phyloP scores from a whole-genome alignment of 1,140 invertebrate species.

The Neodiprion virginianus region DNA sequence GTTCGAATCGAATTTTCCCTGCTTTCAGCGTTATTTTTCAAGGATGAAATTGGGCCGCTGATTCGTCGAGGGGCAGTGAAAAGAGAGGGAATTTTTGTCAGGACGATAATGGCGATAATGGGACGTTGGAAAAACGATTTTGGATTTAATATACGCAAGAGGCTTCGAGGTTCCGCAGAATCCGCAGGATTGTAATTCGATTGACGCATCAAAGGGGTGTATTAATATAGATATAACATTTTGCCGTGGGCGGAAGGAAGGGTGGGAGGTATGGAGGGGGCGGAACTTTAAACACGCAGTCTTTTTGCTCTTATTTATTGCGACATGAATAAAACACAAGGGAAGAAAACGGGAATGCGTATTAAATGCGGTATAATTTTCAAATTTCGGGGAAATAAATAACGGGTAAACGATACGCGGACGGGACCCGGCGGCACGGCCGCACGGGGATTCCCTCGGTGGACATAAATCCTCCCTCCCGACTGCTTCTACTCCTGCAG shows the following conservation, averaged over 20 bases:
- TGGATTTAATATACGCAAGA: neutral
- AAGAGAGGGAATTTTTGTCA: neutral
- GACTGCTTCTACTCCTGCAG: neutral
- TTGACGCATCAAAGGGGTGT: too few species aligned
- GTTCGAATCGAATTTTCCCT: too few species aligned
- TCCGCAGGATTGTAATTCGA: too few species aligned
- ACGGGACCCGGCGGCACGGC: conserved; percentile 32
- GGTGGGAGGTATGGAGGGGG: neutral
- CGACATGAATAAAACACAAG: conserved; percentile 59
- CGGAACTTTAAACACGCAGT: conserved; percentile 49
- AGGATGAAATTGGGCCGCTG: too few species aligned
- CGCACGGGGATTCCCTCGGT: neutral
- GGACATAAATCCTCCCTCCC: conserved; percentile 19
- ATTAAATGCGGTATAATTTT: conserved; percentile 62
- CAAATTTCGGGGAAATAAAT: conserved; percentile 60
- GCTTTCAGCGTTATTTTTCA: too few species aligned
- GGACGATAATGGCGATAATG: neutral
- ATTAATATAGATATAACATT: too few species aligned
- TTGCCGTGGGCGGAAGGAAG: neutral
- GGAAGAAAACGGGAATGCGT: conserved; percentile 32
- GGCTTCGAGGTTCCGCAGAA: too few species aligned
- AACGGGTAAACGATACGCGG: conserved; percentile 59
- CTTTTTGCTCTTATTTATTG: conserved; percentile 57
- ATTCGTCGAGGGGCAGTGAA: too few species aligned
- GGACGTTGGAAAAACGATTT: neutral